Percentiles rank a stretch among this genome's conserved stretches.
Evolutionary conservation across 2,888 invertebrate genomes (phyloP).

Genomic region (Mythimna impura): DNA sequence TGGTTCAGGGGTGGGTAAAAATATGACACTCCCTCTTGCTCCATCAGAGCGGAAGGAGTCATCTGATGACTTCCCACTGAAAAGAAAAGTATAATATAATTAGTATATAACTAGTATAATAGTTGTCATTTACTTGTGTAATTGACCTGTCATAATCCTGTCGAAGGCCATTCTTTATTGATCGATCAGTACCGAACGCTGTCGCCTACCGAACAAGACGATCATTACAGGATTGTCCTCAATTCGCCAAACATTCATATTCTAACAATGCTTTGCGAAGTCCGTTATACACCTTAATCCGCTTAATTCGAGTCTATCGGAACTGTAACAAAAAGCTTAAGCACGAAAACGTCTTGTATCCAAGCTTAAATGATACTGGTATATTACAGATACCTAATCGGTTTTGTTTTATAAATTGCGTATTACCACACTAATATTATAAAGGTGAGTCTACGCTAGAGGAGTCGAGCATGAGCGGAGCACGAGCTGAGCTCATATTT

Average conservation of each 20-base stretch:
- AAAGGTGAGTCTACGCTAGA: too few species aligned
- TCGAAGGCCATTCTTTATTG: background rate
- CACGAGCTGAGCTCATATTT: too few species aligned
- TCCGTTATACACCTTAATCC: constrained; percentile 37
- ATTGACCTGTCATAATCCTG: background rate
- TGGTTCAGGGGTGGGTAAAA: too few species aligned
- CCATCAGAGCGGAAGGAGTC: too few species aligned
- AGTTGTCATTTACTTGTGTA: background rate
- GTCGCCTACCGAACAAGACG: background rate
- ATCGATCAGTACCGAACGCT: background rate
- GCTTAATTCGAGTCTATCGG: constrained; percentile 42
- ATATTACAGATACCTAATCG: background rate
- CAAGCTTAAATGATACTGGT: constrained; percentile 18
- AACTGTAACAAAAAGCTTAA: constrained; percentile 41
- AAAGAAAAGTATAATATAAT: too few species aligned
- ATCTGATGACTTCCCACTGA: too few species aligned
- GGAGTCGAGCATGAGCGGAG: too few species aligned
- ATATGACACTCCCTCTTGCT: too few species aligned
- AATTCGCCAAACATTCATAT: constrained; percentile 20
- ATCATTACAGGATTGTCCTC: constrained; percentile 10
- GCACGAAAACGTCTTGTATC: constrained; percentile 6
- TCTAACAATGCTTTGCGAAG: constrained; percentile 29
- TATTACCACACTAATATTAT: too few species aligned
- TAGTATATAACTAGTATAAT: too few species aligned
- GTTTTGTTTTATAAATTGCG: background rate